phyloP scores from a whole-genome alignment of 2,113 vertebrate genomes.

The Coregonus clupeaformis region DNA sequence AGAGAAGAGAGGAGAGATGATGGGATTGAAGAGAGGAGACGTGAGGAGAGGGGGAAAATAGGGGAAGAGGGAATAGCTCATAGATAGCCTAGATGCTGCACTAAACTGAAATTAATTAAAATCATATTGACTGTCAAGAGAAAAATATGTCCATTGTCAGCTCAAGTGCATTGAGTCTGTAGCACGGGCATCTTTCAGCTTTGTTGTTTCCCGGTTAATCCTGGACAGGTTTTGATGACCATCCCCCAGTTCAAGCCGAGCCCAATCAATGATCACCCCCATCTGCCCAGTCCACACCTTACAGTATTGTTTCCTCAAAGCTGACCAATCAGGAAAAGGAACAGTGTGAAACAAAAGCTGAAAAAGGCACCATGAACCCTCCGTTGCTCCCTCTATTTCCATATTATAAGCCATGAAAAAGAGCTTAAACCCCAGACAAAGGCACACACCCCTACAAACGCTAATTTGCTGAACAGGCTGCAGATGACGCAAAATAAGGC shows the following conservation, averaged over 20 bases:
- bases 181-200: conserved; percentile 17
- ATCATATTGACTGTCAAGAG: not conserved
- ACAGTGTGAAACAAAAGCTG: conserved; percentile 6
- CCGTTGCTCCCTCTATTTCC: conserved; percentile 2
- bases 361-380: conserved; percentile 17
- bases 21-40: not conserved
- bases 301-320: conserved; percentile 33
- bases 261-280: conserved; percentile 66
- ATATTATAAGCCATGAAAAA: conserved; percentile 17
- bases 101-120: not conserved
- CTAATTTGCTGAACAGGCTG: conserved; percentile 67
- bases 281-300: conserved; percentile 47
- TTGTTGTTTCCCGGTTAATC: conserved; percentile 46
- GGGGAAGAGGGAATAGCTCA: not conserved
- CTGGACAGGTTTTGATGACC: conserved; percentile 55
- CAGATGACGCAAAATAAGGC: conserved; percentile 72
- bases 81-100: not conserved
- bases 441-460: conserved; percentile 64
- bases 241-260: conserved; percentile 53
- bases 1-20: too few relatives aligned
- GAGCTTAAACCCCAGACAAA: conserved; percentile 39
- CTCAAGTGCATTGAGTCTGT: not conserved
- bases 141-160: not conserved
- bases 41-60: not conserved
- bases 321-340: conserved; percentile 12